Evolutionary conservation across 2,797 vertebrate genomes (phyloP).

Genomic region (Cyclura pinguis): DNA sequence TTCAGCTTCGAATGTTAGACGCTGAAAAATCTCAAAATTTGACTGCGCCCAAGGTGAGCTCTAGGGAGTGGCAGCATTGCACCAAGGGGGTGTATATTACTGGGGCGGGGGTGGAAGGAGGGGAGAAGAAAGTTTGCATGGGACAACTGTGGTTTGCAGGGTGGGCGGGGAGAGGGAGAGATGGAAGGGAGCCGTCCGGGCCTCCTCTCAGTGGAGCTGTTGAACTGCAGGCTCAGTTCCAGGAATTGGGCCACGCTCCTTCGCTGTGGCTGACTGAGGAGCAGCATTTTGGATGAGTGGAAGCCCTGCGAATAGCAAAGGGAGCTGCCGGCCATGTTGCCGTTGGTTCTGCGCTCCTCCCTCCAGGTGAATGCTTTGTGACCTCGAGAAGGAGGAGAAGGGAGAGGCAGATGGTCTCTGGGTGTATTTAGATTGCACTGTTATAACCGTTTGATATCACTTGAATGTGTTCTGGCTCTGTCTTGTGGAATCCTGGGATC

Average conservation of each 20-base stretch:
- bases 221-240: not conserved
- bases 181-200: not conserved
- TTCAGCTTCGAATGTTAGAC: not conserved
- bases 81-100: not conserved
- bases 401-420: not conserved
- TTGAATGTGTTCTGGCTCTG: no score
- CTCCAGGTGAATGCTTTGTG: no score
- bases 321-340: not conserved
- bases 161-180: slow-evolving; percentile 37
- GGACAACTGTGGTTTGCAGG: not conserved
- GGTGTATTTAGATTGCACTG: no score
- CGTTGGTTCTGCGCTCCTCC: no score
- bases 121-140: no score
- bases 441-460: no score
- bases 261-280: no score
- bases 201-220: not conserved
- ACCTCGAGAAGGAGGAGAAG: no score
- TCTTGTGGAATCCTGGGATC: no score
- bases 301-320: no score
- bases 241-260: no score
- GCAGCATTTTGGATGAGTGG: no score
- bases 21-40: not conserved
- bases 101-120: not conserved
- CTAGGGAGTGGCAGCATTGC: not conserved
- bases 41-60: not conserved